Evolutionary conservation across 2,888 invertebrate species (phyloP).

Genomic region (Epistrophella euchroma): DNA sequence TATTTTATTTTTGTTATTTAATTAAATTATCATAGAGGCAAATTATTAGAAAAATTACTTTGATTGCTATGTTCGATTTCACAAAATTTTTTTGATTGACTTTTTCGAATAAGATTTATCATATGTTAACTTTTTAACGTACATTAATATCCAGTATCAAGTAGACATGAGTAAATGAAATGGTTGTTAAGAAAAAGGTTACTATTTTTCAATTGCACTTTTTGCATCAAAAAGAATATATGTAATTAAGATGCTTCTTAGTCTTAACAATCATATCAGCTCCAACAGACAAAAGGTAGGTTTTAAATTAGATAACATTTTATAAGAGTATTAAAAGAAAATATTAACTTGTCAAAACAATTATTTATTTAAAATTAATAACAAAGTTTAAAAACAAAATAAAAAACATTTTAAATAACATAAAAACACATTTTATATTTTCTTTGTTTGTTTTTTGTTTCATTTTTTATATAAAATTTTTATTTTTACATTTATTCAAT

Average conservation of each 20-base stretch:
- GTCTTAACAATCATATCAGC: slow-evolving; percentile 69
- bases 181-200: slow-evolving; percentile 55
- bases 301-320: slow-evolving; percentile 42
- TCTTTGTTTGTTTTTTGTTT: neutral
- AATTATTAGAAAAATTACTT: slow-evolving; percentile 43
- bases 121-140: slow-evolving; percentile 57
- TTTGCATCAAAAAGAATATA: neutral
- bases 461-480: neutral
- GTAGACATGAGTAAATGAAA: slow-evolving; percentile 58
- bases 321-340: slow-evolving; percentile 54
- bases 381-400: neutral
- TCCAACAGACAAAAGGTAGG: slow-evolving; percentile 75
- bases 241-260: slow-evolving; percentile 5
- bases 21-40: slow-evolving; percentile 39
- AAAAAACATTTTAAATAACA: slow-evolving; percentile 3
- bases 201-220: slow-evolving; percentile 8
- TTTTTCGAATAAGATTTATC: slow-evolving; percentile 38
- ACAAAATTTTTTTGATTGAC: slow-evolving; percentile 39
- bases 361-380: slow-evolving; percentile 1
- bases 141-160: slow-evolving; percentile 35
- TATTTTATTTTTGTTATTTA: slow-evolving; percentile 5
- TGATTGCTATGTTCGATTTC: slow-evolving; percentile 59
- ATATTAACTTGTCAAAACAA: slow-evolving; percentile 45
- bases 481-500: neutral
- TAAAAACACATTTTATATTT: slow-evolving; percentile 41